Base-by-base conservation (phyloP, 1,140 invertebrate genomes). In the Eupristina koningsbergeri region DNA sequence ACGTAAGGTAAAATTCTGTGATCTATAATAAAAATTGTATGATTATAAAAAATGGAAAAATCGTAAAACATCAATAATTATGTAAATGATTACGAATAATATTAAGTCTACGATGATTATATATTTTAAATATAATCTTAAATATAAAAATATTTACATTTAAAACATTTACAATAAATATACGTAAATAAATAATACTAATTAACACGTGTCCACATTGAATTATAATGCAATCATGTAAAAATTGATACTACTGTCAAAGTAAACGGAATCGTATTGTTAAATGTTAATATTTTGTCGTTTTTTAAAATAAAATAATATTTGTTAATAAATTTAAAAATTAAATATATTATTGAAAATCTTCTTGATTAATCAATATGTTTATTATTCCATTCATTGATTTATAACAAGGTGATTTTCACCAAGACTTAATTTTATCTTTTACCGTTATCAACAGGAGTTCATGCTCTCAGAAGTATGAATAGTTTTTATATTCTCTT, bases 321-420 rank as follows among this genome's bases (percentile, higher is more conserved):
- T 89, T 89, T 90, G 89, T 90, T 89, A 90, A 90, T 90, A 89
- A 87, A 89, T 86, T 86, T 85, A 81, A 81, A 84, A 82, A 13
- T 45, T 58, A 74, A 76, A 81, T 67, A 41, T n/a, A 69, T 69
- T 83, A 77, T 67, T 67, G 34, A 79, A 63, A 7, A n/a, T n/a
- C n/a, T n/a, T n/a, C n/a, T n/a, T n/a, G n/a, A n/a, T n/a, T n/a
- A n/a, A n/a, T n/a, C n/a, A n/a, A n/a, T n/a, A n/a, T n/a, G n/a
- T n/a, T n/a, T n/a, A n/a, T n/a, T n/a, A n/a, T n/a, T n/a, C n/a
- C n/a, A n/a, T n/a, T n/a, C n/a, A n/a, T n/a, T n/a, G n/a, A n/a
- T n/a, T n/a, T n/a, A n/a, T n/a, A n/a, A n/a, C n/a, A n/a, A n/a
- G n/a, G n/a, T n/a, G n/a, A n/a, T n/a, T n/a, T n/a, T n/a, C n/a